These are phyloP conservation scores for Kryphioiulus occultus DNA, from an alignment of 2,888 invertebrate species.

Conservation along the genomic window DNA sequence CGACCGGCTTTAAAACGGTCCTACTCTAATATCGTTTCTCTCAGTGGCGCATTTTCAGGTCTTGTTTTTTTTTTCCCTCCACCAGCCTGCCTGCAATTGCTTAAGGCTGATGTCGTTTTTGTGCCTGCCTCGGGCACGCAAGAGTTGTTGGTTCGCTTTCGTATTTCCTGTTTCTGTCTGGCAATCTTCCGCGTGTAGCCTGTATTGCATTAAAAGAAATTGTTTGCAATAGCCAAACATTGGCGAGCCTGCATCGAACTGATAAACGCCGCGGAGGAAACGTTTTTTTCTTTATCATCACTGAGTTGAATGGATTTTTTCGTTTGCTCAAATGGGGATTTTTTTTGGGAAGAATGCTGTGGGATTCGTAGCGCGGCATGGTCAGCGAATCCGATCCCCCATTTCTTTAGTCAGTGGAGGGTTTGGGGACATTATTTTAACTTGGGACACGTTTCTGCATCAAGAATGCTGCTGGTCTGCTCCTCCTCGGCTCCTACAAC, in stretches of 20 bases:
- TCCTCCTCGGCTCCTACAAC: too few species aligned
- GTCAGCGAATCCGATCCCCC: background rate
- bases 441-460: background rate
- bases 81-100: background rate
- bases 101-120: background rate
- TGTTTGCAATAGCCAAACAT: conserved; percentile 31
- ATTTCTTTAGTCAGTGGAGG: background rate
- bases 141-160: background rate
- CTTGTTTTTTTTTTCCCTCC: background rate
- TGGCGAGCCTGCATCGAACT: background rate
- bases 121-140: background rate
- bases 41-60: background rate
- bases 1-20: conserved; percentile 13
- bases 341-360: background rate
- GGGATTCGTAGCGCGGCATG: background rate
- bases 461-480: too few species aligned
- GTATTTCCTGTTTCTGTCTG: conserved; percentile 12
- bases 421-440: background rate
- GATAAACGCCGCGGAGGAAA: background rate
- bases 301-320: background rate
- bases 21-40: too few species aligned
- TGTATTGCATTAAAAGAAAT: conserved; percentile 26
- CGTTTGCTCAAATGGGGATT: background rate
- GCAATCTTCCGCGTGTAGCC: background rate
- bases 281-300: background rate